phyloP scores from a whole-genome alignment of 2,888 invertebrate species.

The Amiota minor region DNA sequence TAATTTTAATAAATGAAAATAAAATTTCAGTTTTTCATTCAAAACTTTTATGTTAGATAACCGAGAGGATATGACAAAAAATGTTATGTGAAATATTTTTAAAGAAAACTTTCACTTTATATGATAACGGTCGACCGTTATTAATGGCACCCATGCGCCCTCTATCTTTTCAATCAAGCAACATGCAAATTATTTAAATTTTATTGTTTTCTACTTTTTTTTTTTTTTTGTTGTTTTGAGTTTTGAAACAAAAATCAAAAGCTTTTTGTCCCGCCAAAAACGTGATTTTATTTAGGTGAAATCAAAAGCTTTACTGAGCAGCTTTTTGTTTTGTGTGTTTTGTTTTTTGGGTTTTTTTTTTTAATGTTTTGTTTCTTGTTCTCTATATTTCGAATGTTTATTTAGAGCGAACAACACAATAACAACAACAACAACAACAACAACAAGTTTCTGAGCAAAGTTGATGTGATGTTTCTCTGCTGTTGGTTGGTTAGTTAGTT shows the following conservation, averaged over 20 bases:
- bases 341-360: constrained; percentile 27
- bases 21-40: no score
- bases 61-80: no score
- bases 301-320: constrained; percentile 40
- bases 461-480: no score
- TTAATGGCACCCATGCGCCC: no score
- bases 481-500: neutral
- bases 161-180: no score
- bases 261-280: constrained; percentile 33
- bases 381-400: constrained; percentile 49
- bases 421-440: constrained; percentile 29
- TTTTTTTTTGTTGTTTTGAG: no score
- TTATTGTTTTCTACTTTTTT: neutral
- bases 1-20: no score
- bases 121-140: no score
- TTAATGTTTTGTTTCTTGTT: constrained; percentile 1
- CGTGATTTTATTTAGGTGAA: constrained; percentile 41
- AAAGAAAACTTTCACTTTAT: no score
- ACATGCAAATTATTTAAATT: no score
- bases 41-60: no score
- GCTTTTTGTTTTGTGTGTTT: constrained; percentile 57
- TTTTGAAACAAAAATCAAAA: constrained; percentile 37
- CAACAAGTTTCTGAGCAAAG: constrained; percentile 37
- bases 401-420: constrained; percentile 49
- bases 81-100: no score